phyloP scores from a whole-genome alignment of 1,140 invertebrate species.

The Proales similis region DNA sequence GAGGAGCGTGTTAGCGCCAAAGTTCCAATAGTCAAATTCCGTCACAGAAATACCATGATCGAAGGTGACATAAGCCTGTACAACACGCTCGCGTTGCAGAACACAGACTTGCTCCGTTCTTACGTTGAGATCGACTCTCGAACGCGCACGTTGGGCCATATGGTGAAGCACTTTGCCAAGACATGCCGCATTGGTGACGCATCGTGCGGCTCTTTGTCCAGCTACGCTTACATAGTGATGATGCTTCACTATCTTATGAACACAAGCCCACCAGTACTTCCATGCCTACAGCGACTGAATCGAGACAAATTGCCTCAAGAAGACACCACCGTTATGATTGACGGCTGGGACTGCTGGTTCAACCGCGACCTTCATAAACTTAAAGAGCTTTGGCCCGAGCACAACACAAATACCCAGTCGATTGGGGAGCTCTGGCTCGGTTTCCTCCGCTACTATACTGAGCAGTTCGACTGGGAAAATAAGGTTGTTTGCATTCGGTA shows the following conservation, averaged over 20 bases:
- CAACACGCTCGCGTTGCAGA: constrained; percentile 59
- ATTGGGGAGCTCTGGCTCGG: constrained; percentile 58
- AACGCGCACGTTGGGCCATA: constrained; percentile 58
- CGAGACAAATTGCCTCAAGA: constrained; percentile 9
- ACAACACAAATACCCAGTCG: constrained; percentile 54
- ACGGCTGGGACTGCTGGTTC: constrained; percentile 57
- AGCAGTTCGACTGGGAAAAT: constrained; percentile 57
- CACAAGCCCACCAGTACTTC: constrained; percentile 58
- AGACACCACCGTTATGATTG: constrained; percentile 48
- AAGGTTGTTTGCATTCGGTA: constrained; percentile 58
- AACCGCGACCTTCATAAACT: constrained; percentile 48
- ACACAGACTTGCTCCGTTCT: constrained; percentile 56
- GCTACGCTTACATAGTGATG: constrained; percentile 62
- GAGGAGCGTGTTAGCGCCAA: constrained; percentile 51
- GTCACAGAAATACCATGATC: constrained; percentile 50
- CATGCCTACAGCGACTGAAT: constrained; percentile 55
- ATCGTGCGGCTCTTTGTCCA: constrained; percentile 60
- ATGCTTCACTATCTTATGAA: constrained; percentile 60
- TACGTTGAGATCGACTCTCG: constrained; percentile 58
- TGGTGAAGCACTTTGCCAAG: constrained; percentile 60
- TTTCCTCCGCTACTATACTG: constrained; percentile 58
- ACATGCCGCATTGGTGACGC: constrained; percentile 61
- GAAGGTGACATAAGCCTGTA: constrained; percentile 62
- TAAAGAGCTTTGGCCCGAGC: constrained; percentile 53
- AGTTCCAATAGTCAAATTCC: constrained; percentile 63